Percentiles rank a stretch among this genome's conserved stretches.
phyloP scores from a whole-genome alignment of 2,888 invertebrate species.

The Luperina nickerlii region DNA sequence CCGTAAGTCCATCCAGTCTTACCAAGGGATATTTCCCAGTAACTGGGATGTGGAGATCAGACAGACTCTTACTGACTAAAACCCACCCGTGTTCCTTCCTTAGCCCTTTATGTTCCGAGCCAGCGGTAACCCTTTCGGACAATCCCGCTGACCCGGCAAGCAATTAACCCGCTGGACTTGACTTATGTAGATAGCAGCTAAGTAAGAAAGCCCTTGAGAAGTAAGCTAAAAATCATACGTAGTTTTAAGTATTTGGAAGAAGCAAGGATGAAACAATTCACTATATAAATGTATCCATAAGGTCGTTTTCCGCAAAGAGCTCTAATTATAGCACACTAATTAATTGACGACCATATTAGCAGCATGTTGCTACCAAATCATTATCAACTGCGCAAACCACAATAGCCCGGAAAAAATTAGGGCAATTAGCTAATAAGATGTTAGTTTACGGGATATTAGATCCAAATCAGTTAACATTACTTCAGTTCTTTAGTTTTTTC shows the following conservation, averaged over 20 bases:
- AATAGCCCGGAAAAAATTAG: not conserved
- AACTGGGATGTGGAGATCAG: no score
- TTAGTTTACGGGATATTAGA: not conserved
- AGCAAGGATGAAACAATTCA: not conserved
- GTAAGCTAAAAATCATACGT: no score
- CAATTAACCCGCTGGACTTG: no score
- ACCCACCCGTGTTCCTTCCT: no score
- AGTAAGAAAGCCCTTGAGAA: not conserved
- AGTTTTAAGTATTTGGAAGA: not conserved
- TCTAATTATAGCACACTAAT: slow-evolving; percentile 7
- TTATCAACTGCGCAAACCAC: slow-evolving; percentile 1
- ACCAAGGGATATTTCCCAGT: no score
- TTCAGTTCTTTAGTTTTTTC: not conserved
- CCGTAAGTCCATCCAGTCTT: no score
- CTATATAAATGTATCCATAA: not conserved
- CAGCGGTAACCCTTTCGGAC: no score
- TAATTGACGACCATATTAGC: slow-evolving; percentile 1
- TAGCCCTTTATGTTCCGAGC: no score
- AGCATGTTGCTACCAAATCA: slow-evolving; percentile 13
- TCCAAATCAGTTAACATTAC: not conserved
- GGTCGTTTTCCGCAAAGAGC: not conserved
- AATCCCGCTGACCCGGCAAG: no score
- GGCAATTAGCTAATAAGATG: not conserved
- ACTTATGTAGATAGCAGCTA: not conserved
- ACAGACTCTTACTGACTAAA: no score